Percentiles rank a stretch among this genome's conserved stretches.
These are phyloP conservation scores for Indri indri DNA, from an alignment of 2,113 vertebrate species.

Conservation along the genomic window DNA sequence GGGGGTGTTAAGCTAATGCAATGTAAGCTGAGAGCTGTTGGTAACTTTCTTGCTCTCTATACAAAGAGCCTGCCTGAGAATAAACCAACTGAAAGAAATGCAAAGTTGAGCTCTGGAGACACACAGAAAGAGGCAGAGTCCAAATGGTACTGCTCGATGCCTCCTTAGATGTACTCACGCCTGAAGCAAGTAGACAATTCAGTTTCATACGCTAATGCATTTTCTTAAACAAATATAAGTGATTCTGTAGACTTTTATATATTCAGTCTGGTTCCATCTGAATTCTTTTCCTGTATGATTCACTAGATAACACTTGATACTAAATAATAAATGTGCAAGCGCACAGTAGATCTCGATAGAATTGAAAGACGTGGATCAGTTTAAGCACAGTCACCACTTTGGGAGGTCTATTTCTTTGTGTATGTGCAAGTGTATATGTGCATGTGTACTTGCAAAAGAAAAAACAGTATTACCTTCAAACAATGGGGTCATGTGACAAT, in stretches of 20 bases:
- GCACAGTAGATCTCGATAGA: neutral
- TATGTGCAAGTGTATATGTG: neutral
- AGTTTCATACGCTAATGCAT: neutral
- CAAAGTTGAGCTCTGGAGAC: neutral
- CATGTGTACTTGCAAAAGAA: neutral
- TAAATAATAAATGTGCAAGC: neutral
- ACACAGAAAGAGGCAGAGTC: neutral
- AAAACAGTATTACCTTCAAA: neutral
- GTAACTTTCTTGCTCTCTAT: neutral
- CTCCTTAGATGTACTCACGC: neutral
- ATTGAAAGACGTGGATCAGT: neutral
- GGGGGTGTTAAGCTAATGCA: neutral
- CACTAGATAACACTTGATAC: neutral
- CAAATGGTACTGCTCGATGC: neutral
- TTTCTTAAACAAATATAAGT: neutral
- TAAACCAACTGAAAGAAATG: neutral
- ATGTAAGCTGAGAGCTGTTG: neutral
- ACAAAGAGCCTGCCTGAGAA: neutral
- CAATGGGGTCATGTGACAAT: no score
- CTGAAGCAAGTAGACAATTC: neutral
- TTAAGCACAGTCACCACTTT: neutral
- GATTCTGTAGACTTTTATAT: neutral
- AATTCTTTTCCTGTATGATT: neutral
- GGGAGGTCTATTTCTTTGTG: neutral
- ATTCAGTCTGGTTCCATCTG: neutral